Percentiles rank a stretch among this genome's conserved stretches.
Conservation (phyloP, 2,797 vertebrate genomes). For the Neosilurus mollespiculum region DNA sequence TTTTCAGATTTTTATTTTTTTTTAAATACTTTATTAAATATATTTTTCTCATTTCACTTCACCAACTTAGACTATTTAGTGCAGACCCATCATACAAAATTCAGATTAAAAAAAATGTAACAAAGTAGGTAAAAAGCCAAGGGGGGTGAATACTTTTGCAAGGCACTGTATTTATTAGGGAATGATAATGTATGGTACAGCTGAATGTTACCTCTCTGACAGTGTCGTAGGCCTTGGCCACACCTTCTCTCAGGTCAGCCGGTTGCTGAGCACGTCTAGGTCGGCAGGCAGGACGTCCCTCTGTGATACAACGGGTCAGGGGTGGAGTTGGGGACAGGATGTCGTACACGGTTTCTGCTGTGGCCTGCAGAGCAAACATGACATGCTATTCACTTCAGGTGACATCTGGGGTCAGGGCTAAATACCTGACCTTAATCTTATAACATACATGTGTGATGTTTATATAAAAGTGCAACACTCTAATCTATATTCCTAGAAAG, state of each 20-base stretch:
- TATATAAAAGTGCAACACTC: background rate
- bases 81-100: no score
- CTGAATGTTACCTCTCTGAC: slow-evolving; percentile 81
- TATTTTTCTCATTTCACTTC: no score
- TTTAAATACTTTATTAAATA: no score
- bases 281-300: slow-evolving; percentile 74
- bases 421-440: background rate
- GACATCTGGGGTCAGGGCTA: background rate
- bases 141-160: no score
- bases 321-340: slow-evolving; percentile 89
- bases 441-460: background rate
- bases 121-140: no score
- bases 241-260: slow-evolving; percentile 87
- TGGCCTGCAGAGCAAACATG: slow-evolving; percentile 72
- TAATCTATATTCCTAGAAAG: background rate
- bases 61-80: no score
- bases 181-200: background rate
- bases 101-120: no score
- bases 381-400: background rate
- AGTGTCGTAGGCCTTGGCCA: slow-evolving; percentile 90
- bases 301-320: slow-evolving; percentile 78
- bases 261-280: slow-evolving; percentile 81
- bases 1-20: no score
- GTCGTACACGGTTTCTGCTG: slow-evolving; percentile 91
- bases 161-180: background rate